phyloP scores from a whole-genome alignment of 1,140 invertebrate genomes.

The Habropoda laboriosa region DNA sequence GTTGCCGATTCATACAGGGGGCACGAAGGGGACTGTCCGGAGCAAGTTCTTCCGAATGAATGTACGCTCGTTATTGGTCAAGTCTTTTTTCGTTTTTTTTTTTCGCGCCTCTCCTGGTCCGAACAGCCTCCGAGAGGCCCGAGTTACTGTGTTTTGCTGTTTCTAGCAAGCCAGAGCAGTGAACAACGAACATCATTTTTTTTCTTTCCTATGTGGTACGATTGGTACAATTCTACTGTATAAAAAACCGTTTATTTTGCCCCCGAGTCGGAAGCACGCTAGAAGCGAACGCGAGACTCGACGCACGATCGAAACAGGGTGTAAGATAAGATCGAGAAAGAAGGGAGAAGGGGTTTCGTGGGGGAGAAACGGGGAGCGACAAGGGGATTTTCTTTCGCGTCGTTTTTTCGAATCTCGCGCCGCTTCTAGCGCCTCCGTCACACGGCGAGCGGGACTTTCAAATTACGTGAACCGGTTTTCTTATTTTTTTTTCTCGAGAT shows the following conservation, averaged over 20 bases:
- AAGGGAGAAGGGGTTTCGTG: not conserved
- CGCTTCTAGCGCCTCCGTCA: slow-evolving; percentile 24
- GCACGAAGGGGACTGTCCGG: slow-evolving; percentile 69
- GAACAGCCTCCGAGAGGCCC: slow-evolving; percentile 68
- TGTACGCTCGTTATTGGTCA: slow-evolving; percentile 42
- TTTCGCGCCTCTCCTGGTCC: slow-evolving; percentile 42
- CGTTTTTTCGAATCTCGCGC: slow-evolving; percentile 13
- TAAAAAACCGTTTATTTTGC: slow-evolving; percentile 66
- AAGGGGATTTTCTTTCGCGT: not conserved
- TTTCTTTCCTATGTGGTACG: slow-evolving; percentile 65
- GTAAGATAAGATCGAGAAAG: not conserved
- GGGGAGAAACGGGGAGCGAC: not conserved
- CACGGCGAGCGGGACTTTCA: slow-evolving; percentile 40
- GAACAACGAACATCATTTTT: slow-evolving; percentile 75
- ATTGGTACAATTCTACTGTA: slow-evolving; percentile 70
- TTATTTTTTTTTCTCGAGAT: slow-evolving; percentile 40
- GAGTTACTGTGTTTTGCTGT: slow-evolving; percentile 65
- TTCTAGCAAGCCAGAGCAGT: slow-evolving; percentile 77
- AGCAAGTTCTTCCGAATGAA: slow-evolving; percentile 46
- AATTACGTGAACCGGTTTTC: slow-evolving; percentile 47
- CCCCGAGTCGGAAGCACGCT: slow-evolving; percentile 13
- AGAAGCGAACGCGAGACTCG: slow-evolving; percentile 27
- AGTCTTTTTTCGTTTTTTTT: slow-evolving; percentile 26
- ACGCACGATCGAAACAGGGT: slow-evolving; percentile 38
- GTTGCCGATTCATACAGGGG: slow-evolving; percentile 75